phyloP scores from a whole-genome alignment of 1,140 invertebrate genomes.

The Drosophila ambigua region DNA sequence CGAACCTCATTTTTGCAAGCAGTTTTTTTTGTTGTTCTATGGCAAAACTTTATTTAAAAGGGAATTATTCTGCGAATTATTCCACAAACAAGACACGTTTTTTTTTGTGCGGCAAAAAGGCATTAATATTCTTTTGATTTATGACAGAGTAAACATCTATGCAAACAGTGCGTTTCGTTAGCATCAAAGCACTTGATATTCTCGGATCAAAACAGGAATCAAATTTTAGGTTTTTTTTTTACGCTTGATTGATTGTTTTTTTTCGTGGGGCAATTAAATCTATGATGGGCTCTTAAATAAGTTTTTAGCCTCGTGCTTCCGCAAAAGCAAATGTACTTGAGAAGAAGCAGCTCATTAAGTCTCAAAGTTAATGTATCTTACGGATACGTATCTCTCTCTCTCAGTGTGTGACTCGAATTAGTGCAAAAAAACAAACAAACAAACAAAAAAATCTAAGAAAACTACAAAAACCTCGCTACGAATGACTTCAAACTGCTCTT shows the following conservation, averaged over 20 bases:
- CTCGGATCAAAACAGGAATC: slow-evolving; percentile 51
- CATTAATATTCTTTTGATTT: slow-evolving; percentile 28
- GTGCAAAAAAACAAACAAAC: slow-evolving; percentile 14
- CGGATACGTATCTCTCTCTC: too few species aligned
- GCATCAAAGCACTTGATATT: slow-evolving; percentile 25
- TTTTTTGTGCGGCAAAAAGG: too few species aligned
- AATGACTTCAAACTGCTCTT: slow-evolving; percentile 25
- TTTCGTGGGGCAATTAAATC: slow-evolving; percentile 35
- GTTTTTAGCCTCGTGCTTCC: slow-evolving; percentile 42
- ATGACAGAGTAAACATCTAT: slow-evolving; percentile 8
- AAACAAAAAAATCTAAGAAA: not conserved
- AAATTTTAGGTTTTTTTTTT: slow-evolving; percentile 18
- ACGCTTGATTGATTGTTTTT: slow-evolving; percentile 48
- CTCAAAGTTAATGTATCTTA: slow-evolving; percentile 7
- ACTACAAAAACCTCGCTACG: slow-evolving; percentile 26
- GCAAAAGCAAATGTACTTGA: slow-evolving; percentile 49
- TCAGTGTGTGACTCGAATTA: slow-evolving; percentile 17
- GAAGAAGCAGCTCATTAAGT: slow-evolving; percentile 35
- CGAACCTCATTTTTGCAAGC: not conserved
- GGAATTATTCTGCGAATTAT: too few species aligned
- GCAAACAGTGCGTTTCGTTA: too few species aligned
- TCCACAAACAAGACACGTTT: too few species aligned
- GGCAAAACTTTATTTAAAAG: too few species aligned
- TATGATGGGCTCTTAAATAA: slow-evolving; percentile 44
- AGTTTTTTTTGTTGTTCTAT: too few species aligned